Conservation (phyloP, 1,140 invertebrate species). For the Araneus ventricosus region DNA sequence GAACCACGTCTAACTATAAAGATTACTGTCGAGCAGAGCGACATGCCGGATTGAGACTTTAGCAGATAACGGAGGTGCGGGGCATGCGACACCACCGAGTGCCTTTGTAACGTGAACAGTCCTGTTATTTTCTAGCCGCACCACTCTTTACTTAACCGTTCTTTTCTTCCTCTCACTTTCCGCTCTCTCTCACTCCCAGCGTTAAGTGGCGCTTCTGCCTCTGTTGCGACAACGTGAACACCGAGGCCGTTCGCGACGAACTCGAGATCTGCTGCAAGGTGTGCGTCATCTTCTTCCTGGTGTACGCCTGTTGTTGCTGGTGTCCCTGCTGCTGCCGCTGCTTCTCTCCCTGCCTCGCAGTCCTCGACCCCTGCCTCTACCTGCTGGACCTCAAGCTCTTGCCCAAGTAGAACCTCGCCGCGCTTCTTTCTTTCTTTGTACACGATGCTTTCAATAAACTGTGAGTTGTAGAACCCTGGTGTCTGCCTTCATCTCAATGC, state of each 20-base stretch:
- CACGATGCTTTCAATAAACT: background rate
- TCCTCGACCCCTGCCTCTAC: background rate
- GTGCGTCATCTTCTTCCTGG: background rate
- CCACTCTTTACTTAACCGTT: background rate
- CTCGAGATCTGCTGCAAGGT: constrained; percentile 39
- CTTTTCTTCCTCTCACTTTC: background rate
- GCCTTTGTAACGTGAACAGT: no score
- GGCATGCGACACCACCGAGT: no score
- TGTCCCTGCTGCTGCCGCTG: constrained; percentile 41
- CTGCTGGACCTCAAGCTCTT: background rate
- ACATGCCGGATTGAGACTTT: no score
- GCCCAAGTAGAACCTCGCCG: background rate
- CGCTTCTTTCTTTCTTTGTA: no score
- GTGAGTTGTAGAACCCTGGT: background rate
- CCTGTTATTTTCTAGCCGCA: no score
- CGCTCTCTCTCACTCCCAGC: background rate
- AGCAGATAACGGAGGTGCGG: no score
- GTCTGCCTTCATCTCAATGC: no score
- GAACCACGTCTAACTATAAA: no score
- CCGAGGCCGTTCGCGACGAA: background rate
- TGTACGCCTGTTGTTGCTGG: constrained; percentile 44
- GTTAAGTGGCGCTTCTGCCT: background rate
- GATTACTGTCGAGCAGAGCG: no score
- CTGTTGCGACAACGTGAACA: constrained; percentile 6
- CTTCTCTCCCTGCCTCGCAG: constrained; percentile 27